Base-by-base conservation (phyloP, 2,888 invertebrate genomes). In the Pammene fasciana region DNA sequence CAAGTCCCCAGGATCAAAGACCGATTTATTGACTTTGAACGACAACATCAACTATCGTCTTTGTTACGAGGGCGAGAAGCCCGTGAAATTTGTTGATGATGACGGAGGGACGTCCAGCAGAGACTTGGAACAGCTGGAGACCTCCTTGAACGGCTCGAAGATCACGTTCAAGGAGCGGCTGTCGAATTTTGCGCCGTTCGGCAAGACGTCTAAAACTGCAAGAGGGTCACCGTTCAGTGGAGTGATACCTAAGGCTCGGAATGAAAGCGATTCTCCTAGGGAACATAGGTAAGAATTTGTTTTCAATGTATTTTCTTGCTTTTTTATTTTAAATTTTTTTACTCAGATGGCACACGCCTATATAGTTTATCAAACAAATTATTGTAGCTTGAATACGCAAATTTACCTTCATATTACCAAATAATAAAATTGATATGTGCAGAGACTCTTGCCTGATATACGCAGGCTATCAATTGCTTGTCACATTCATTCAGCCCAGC, bases 11-110 rank as follows among this genome's bases (percentile, higher is more conserved):
- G 88, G 88, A 55, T 86, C 87, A 16, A 93, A 93, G 78, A 93
- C 93, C 11, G 94, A 94, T 83, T 89, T 94, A 71, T 87, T 93
- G 73, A 90, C 94, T 7, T 78, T 94, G 68, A 94, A 92, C 72
- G 93, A 93, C 74, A 93, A 93, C 72, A 92, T 93, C 45, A 93
- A 93, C 75, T 93, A 93, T 77, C 87, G 92, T 48, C 84, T 93
- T 78, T 89, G 87, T 82, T 93, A 88, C 75, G 93, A 92, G 74
- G 86, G 80, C 68, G 88, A 88, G 71, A 87, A 87, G 66, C 78
- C 81, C 4, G 77, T 82, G 2, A 86, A 87, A 72, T 82, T 81
- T 14, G 76, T 76, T 38, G 87, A 86, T 52, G 79, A 79, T 43
- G 82, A 81, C 61, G 92, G 89, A 11, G 93, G 90, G 74, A 80